Conservation (phyloP, 2,113 vertebrate species). For the Strix aluco region DNA sequence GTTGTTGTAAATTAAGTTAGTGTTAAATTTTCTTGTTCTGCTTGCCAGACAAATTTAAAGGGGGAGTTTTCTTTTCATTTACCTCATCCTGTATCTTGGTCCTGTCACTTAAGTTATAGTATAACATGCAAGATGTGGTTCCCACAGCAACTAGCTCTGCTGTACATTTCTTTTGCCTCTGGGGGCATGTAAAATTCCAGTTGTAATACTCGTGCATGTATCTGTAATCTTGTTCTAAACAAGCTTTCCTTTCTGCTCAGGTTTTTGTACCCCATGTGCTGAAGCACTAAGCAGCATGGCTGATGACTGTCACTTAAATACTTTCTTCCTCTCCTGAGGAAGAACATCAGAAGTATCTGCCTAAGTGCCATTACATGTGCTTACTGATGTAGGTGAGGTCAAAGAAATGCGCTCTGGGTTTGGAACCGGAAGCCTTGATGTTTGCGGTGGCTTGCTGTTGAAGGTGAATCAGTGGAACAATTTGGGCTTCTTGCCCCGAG, state of each 20-base stretch:
- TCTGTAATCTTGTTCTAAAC: not conserved
- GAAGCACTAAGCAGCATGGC: not conserved
- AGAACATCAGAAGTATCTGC: not conserved
- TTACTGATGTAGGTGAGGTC: not conserved
- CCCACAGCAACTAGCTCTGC: not conserved
- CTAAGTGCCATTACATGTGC: not conserved
- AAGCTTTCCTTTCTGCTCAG: not conserved
- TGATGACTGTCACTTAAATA: not conserved
- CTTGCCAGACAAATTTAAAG: not conserved
- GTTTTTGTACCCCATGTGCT: not conserved
- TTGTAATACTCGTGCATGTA: not conserved
- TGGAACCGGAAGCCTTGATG: not conserved
- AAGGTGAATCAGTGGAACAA: constrained; percentile 16
- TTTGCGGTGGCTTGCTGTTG: not conserved
- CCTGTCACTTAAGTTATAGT: not conserved
- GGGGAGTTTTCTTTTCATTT: not conserved
- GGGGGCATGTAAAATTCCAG: not conserved
- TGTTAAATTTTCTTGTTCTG: not conserved
- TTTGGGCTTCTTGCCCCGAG: not conserved
- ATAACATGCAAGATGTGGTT: not conserved
- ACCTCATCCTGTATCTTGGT: not conserved
- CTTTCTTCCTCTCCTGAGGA: not conserved
- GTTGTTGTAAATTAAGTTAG: not conserved
- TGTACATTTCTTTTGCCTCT: not conserved
- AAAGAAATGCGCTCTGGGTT: not conserved